phyloP scores from a whole-genome alignment of 2,113 vertebrate genomes.

The Spermophilus dauricus region DNA sequence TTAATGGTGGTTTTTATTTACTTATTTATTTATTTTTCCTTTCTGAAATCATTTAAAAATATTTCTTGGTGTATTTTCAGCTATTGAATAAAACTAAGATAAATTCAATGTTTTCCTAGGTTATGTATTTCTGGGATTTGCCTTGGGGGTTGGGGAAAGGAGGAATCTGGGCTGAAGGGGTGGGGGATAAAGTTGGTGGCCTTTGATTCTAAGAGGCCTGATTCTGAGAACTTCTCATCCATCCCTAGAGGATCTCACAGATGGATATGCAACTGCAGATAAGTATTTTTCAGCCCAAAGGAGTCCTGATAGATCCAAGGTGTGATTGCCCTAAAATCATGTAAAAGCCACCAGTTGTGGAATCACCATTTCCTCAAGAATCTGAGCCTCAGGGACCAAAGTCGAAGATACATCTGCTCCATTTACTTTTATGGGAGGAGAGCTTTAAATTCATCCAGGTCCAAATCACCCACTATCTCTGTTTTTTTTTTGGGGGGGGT shows the following conservation, averaged over 20 bases:
- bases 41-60: slow-evolving; percentile 61
- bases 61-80: slow-evolving; percentile 30
- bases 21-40: background rate
- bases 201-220: background rate
- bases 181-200: background rate
- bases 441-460: background rate
- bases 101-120: background rate
- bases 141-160: fast-evolving
- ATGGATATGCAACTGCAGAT: background rate
- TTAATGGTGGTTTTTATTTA: slow-evolving; percentile 21
- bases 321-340: background rate
- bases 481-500: no score
- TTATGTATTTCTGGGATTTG: background rate
- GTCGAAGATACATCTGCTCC: background rate
- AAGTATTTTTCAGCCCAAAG: background rate
- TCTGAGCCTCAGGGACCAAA: background rate
- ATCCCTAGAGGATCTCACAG: background rate
- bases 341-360: background rate
- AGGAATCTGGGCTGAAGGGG: background rate
- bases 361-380: background rate
- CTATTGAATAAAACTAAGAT: slow-evolving; percentile 52
- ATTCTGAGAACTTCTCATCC: background rate
- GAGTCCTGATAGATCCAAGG: background rate
- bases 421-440: background rate
- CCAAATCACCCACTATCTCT: background rate